Base-by-base conservation (phyloP, 2,888 invertebrate genomes). In the Linyphia triangularis region DNA sequence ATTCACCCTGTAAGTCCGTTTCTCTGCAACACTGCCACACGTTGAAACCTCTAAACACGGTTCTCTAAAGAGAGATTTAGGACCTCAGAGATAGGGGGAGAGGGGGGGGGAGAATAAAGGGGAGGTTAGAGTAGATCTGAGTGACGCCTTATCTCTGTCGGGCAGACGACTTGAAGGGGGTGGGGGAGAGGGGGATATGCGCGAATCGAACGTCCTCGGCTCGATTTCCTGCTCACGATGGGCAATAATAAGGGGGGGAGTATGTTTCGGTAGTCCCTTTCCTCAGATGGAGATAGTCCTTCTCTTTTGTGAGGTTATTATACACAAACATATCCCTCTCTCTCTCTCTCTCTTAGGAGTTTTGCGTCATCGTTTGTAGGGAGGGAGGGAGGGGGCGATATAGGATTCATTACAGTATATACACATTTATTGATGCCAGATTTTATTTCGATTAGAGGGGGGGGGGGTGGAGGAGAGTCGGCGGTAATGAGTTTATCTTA, bases 101-200 rank as follows among this genome's bases (percentile, higher is more conserved):
- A 24, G 70, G 67, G 67, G 26, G 22, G 72, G n/a, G 33, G 57
- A 57, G 59, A 37, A 26, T 33, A 40, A 57, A 30, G 79, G 57
- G 26, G 33, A 69, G 19, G 6, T n/a, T n/a, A 51, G n/a, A 63
- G 77, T 30, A 59, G 70, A 59, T 40, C 61, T 57, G 79, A 86
- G 28, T 86, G 79, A 86, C 79, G 85, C 85, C 85, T 88, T 88
- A 88, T 88, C 86, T 88, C 81, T 69, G 65, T 75, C 81, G 75
- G 72, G 81, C 86, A 88, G 86, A 81, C 86, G 86, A 86, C 86
- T 81, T 86, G 19, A 40, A 69, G 51, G 51, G n/a, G 51, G 51
- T 26, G 59, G 81, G 85, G 81, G 85, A 78, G 51, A n/a, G 24
- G 59, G 81, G 85, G 81, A 79, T 72, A 79, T 85, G 85, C 72